A percentile compares a stretch with the other conserved stretches of the same genome.
These are phyloP conservation scores for Enteromius anoplus DNA, from an alignment of 2,797 vertebrate species.

Conservation along the genomic window DNA sequence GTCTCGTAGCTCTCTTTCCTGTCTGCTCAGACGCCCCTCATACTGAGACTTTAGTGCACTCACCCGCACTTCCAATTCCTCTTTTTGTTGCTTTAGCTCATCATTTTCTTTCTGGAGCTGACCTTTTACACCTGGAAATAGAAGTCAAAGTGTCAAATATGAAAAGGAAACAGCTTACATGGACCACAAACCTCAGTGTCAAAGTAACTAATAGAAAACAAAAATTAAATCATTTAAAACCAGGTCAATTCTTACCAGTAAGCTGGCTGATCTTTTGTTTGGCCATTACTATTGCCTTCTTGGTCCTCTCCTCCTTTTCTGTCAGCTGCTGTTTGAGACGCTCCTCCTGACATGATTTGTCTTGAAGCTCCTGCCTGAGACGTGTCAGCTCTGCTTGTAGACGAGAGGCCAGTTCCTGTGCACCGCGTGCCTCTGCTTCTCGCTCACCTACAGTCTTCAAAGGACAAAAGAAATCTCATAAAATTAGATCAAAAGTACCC, in stretches of 20 bases:
- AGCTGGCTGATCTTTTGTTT: constrained; percentile 93
- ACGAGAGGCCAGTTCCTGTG: constrained; percentile 85
- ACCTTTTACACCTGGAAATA: constrained; percentile 82
- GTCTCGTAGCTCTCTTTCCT: constrained; percentile 89
- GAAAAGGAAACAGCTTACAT: too few relatives aligned
- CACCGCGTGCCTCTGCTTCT: constrained; percentile 81
- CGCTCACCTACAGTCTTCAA: constrained; percentile 84
- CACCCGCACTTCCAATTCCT: constrained; percentile 92
- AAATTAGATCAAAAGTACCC: neutral
- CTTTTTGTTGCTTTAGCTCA: constrained; percentile 92
- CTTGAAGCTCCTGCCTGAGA: constrained; percentile 90
- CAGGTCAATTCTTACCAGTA: constrained; percentile 70
- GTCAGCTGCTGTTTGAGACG: constrained; percentile 88
- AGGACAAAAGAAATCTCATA: neutral
- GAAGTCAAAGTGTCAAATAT: neutral
- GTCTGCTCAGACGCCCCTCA: constrained; percentile 90
- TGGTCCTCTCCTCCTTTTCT: constrained; percentile 95
- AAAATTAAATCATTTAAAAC: neutral
- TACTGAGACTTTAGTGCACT: constrained; percentile 96
- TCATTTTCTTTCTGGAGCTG: constrained; percentile 90
- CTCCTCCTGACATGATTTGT: constrained; percentile 87
- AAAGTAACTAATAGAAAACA: neutral
- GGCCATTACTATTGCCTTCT: constrained; percentile 87
- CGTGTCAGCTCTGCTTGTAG: constrained; percentile 85
- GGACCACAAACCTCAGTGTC: neutral